phyloP scores from a whole-genome alignment of 2,797 vertebrate genomes.

The Semotilus atromaculatus region DNA sequence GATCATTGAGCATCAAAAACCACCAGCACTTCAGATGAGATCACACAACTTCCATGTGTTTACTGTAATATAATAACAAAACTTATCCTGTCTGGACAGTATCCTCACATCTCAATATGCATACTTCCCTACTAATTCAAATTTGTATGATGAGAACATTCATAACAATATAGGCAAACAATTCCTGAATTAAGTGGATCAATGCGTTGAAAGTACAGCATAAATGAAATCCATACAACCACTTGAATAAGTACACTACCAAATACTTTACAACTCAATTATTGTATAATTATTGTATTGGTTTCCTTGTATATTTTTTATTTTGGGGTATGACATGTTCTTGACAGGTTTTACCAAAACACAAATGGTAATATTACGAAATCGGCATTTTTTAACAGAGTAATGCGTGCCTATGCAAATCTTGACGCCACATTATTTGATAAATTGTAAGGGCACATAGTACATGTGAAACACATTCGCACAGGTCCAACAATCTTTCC shows the following conservation, averaged over 20 bases:
- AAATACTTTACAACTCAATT: neutral
- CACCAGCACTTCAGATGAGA: neutral
- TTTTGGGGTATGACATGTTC: neutral
- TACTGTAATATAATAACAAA: neutral
- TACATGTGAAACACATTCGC: neutral
- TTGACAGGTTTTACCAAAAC: neutral
- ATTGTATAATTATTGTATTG: neutral
- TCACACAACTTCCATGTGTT: neutral
- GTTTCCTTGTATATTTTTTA: neutral
- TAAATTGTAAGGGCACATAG: neutral
- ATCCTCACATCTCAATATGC: neutral
- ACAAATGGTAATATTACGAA: neutral
- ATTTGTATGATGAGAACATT: neutral
- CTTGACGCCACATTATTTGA: no score
- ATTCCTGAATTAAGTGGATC: neutral
- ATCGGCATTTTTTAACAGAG: neutral
- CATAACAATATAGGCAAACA: neutral
- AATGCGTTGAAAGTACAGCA: neutral
- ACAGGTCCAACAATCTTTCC: slow-evolving; percentile 12
- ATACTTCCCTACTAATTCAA: neutral
- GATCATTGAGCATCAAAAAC: neutral
- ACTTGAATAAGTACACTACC: neutral
- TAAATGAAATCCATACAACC: neutral
- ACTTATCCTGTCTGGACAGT: neutral
- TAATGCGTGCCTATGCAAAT: no score